These are phyloP conservation scores for Athripsodes cinereus DNA, from an alignment of 2,888 invertebrate genomes.

Conservation along the genomic window DNA sequence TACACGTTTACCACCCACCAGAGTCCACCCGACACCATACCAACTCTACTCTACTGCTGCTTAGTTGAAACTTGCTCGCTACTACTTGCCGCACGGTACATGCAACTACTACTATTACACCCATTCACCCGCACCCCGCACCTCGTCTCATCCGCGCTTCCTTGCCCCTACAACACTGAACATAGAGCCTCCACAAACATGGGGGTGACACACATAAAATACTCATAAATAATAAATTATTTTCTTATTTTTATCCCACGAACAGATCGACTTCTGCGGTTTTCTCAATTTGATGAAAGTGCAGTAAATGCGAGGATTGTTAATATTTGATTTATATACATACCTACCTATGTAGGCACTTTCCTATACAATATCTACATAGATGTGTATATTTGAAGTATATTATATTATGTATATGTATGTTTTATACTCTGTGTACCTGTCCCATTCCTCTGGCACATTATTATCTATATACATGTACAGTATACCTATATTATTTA, in stretches of 20 bases:
- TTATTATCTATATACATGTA: no score
- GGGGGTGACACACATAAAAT: constrained; percentile 4
- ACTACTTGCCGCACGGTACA: constrained; percentile 14
- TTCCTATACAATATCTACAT: no score
- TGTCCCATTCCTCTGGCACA: no score
- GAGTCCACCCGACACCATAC: constrained; percentile 29
- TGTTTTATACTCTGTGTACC: no score
- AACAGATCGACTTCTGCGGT: background rate
- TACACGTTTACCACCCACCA: constrained; percentile 37
- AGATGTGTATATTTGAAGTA: no score
- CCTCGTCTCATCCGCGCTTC: background rate
- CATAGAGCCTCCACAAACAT: background rate
- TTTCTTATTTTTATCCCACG: background rate
- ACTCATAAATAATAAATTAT: background rate
- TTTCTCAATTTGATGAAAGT: background rate
- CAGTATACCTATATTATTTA: no score
- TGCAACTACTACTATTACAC: constrained; percentile 15
- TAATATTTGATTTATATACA: background rate
- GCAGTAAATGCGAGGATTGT: background rate
- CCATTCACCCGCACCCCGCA: background rate
- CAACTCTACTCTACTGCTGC: background rate
- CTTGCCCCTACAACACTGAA: no score
- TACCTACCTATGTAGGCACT: no score
- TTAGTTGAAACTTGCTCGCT: background rate
- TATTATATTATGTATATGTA: no score